Evolutionary conservation across 2,113 vertebrate genomes (phyloP).

Genomic region (Platysternon megacephalum): DNA sequence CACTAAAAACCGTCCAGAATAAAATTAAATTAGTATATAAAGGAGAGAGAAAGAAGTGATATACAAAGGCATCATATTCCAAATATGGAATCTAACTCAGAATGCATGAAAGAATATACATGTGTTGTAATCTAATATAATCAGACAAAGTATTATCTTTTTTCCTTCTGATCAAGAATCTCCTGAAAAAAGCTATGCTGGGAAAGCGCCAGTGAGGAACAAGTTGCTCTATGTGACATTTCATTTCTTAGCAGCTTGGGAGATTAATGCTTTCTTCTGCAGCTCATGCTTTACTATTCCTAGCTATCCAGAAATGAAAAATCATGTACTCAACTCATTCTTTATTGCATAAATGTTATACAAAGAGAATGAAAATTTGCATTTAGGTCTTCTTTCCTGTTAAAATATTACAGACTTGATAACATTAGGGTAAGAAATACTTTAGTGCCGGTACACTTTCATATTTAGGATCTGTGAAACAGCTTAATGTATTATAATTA

Average conservation of each 20-base stretch:
- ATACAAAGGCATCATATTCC: not conserved
- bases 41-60: not conserved
- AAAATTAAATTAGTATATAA: not conserved
- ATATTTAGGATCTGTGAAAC: slow-evolving; percentile 54
- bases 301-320: slow-evolving; percentile 73
- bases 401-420: slow-evolving; percentile 69
- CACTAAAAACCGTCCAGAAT: not conserved
- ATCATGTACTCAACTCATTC: slow-evolving; percentile 70
- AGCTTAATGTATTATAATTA: slow-evolving; percentile 61
- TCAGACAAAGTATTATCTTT: slow-evolving; percentile 19
- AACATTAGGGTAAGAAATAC: slow-evolving; percentile 62
- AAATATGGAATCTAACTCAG: not conserved
- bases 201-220: slow-evolving; percentile 38
- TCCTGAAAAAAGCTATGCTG: not conserved
- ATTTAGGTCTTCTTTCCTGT: slow-evolving; percentile 43
- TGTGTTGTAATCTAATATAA: not conserved
- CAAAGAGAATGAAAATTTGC: slow-evolving; percentile 73
- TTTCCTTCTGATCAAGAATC: slow-evolving; percentile 31
- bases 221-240: slow-evolving; percentile 70
- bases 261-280: slow-evolving; percentile 71
- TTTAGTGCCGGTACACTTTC: slow-evolving; percentile 32
- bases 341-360: slow-evolving; percentile 77
- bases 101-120: not conserved
- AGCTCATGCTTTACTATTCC: slow-evolving; percentile 62
- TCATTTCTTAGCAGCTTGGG: slow-evolving; percentile 65